Conservation (phyloP, 2,113 vertebrate species). For the Mola mola region DNA sequence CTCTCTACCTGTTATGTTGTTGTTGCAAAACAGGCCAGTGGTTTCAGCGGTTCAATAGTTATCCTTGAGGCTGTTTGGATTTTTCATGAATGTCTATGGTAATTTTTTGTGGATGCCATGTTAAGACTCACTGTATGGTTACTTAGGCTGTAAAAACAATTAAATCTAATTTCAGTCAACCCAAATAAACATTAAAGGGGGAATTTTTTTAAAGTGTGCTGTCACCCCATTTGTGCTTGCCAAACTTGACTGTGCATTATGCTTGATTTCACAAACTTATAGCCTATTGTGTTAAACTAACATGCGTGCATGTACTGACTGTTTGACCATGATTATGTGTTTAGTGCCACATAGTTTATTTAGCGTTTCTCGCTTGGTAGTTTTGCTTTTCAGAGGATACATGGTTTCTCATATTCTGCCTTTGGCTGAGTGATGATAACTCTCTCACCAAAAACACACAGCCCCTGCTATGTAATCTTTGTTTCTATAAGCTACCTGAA, state of each 20-base stretch:
- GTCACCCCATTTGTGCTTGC: background rate
- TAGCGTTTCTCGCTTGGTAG: slow-evolving; percentile 9
- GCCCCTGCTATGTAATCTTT: slow-evolving; percentile 32
- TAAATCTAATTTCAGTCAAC: background rate
- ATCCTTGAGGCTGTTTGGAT: background rate
- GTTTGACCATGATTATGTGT: slow-evolving; percentile 19
- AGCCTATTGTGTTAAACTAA: slow-evolving; percentile 18
- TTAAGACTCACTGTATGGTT: background rate
- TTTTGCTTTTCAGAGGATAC: slow-evolving; percentile 25
- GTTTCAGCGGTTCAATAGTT: slow-evolving; percentile 22
- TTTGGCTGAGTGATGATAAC: slow-evolving; percentile 27
- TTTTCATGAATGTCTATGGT: slow-evolving; percentile 18
- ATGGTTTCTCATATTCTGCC: slow-evolving; percentile 38
- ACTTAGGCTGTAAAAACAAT: background rate
- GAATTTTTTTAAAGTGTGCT: background rate
- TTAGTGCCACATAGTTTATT: slow-evolving; percentile 11
- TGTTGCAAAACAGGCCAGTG: slow-evolving; percentile 14
- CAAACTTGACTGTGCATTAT: background rate
- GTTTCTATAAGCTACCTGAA: slow-evolving; percentile 62
- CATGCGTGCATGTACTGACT: slow-evolving; percentile 10
- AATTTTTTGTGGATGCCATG: background rate
- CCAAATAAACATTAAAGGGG: slow-evolving; percentile 7
- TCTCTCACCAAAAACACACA: slow-evolving; percentile 46
- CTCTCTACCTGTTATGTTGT: slow-evolving; percentile 23
- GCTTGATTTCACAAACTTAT: slow-evolving; percentile 27